Evolutionary conservation across 2,888 invertebrate genomes (phyloP), one percentile per base, ranked within the genome.

Genomic region (Ellobium chinense): DNA sequence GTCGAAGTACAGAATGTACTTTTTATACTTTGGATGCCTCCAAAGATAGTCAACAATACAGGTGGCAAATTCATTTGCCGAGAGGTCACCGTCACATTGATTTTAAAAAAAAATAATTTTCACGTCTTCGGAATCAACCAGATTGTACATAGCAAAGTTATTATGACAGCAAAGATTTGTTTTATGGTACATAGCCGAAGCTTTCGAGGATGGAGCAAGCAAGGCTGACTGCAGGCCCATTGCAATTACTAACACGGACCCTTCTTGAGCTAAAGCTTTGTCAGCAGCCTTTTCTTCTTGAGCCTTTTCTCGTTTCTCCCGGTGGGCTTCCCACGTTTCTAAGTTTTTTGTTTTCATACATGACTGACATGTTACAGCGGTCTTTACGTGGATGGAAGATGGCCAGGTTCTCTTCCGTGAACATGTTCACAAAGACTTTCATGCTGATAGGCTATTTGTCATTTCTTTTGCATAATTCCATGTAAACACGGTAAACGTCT

Each of bases 1-100:
- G n/a, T 60, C 60, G n/a, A 7, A 24, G 77, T 66, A 84, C 18
- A 84, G 60, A n/a, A 82, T 72, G 34, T 81, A 34, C 31, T 79
- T 73, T 36, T 79, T 24, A 37, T 34, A 31, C 12, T n/a, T n/a
- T 12, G 27, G 12, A 0, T 46, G 7, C 2, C 36, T 24, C 29
- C 31, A 24, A 29, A 79, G 12, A 24, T 54, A 34, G 37, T 79
- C 65, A 65, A 39, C 27, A 27, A 73, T 63, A 60, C 79, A 79
- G 2, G 66, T 63, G 1, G 73, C 73, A 66, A 73, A 79, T 21
- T 66, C 9, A 34, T 73, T 79, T 24, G 63, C 72, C 9, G 24
- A 24, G 18, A 73, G 54, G 5, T 37, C 73, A 31, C 73, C 66
- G 5, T 66, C 36, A 18, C 39, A 24, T 29, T 79, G 73, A 37